Base-by-base conservation (phyloP, 2,113 vertebrate species). In the Herpetotheres cachinnans region DNA sequence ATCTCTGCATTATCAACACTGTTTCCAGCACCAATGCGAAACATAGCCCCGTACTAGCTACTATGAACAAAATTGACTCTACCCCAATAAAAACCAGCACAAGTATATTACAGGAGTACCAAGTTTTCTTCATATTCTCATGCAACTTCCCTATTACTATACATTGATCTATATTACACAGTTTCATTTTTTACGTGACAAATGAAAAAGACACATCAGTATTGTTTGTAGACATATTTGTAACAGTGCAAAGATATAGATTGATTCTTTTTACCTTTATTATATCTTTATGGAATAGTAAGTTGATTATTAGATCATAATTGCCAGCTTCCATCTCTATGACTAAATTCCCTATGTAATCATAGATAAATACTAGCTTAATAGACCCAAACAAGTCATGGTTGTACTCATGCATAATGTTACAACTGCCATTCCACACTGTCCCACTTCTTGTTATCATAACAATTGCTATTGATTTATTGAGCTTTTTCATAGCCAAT, bases 401-500 rank as follows among this genome's bases (percentile, higher is more conserved):
- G 97, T 97, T 98, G 95, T 98, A 96, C 96, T 97, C 86, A 95
- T 62, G 95, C 96, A 87, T 92, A 97, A 96, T 96, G 61, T 70
- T 92, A 82, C 81, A 92, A 94, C 91, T 97, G 97, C 82, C 79
- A 73, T 95, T 92, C 95, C 96, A 98, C 97, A 95, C 94, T 97
- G 97, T 98, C 98, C 98, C 97, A 97, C 97, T 98, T 98, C 98
- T 99, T 98, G 96, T 98, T 98, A 97, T 98, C 96, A 94, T 96
- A 98, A 98, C 98, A 98, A 98, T 98, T 98, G 97, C 91, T 99
- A 99, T 98, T 98, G 99, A 99, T 98, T 99, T 99, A 98, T 98
- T 99, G 98, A 99, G 97, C 97, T 98, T 98, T 98, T 98, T 98
- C 96, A 93, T 97, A 97, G 97, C 97, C 98, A 98, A 98, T 98